phyloP scores from a whole-genome alignment of 53 echinoderm and acorn worm species.

The Antedon mediterranea region DNA sequence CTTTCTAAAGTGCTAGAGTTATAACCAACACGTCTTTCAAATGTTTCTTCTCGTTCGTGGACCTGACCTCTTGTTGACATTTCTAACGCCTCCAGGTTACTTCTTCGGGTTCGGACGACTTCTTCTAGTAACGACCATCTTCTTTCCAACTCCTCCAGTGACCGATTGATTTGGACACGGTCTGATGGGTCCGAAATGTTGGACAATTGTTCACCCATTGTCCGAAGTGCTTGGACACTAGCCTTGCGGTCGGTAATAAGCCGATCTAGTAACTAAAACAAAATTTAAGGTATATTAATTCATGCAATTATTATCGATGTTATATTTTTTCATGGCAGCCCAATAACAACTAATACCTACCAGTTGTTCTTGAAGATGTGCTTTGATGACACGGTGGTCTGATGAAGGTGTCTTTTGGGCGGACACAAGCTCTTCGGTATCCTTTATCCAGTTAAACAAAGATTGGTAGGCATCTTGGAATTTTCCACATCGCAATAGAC shows the following conservation, averaged over 20 bases:
- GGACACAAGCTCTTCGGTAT: constrained; percentile 84
- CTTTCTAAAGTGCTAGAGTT: neutral
- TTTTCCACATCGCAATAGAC: constrained; percentile 89
- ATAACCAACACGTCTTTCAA: neutral
- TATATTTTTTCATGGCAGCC: no score
- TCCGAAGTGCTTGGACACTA: constrained; percentile 82
- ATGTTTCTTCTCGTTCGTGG: neutral
- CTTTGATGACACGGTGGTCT: constrained; percentile 98
- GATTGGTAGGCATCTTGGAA: constrained; percentile 92
- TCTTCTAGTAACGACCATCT: constrained; percentile 66
- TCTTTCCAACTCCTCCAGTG: constrained; percentile 70
- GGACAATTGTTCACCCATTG: constrained; percentile 91
- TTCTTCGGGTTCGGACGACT: constrained; percentile 65
- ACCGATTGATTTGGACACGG: constrained; percentile 63
- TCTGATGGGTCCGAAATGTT: constrained; percentile 74
- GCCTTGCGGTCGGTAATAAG: constrained; percentile 94
- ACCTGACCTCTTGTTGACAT: neutral
- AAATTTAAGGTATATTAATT: no score
- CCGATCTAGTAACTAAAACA: constrained; percentile 65
- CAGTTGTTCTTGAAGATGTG: constrained; percentile 90
- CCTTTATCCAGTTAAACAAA: constrained; percentile 75
- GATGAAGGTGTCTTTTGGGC: constrained; percentile 86
- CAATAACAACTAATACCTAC: constrained; percentile 21
- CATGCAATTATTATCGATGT: no score
- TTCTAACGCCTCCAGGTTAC: constrained; percentile 72